These are phyloP conservation scores for Agrochola circellaris DNA, from an alignment of 2,888 invertebrate species.

Conservation along the genomic window DNA sequence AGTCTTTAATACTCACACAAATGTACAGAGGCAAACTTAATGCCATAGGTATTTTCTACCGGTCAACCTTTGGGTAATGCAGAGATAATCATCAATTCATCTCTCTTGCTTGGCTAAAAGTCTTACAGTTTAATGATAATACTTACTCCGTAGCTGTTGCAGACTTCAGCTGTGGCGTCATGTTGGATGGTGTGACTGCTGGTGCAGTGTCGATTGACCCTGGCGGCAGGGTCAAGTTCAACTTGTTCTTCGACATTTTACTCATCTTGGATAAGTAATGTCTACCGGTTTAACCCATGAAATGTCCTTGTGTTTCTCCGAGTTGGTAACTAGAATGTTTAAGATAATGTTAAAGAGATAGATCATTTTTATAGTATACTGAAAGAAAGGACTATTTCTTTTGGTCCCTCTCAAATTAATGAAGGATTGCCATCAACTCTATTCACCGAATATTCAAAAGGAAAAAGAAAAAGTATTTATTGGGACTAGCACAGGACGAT, in stretches of 20 bases:
- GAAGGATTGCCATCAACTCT: neutral
- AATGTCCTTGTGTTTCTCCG: conserved; percentile 59
- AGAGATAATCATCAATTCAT: neutral
- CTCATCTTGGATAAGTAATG: conserved; percentile 81
- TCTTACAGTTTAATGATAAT: neutral
- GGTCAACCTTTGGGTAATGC: neutral
- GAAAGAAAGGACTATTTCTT: neutral
- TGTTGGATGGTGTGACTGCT: conserved; percentile 90
- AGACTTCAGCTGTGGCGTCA: conserved; percentile 91
- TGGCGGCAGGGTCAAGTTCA: conserved; percentile 97
- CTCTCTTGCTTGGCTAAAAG: neutral
- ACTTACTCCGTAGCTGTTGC: conserved; percentile 90
- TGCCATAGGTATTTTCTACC: neutral
- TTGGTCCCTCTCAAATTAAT: neutral
- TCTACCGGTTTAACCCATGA: conserved; percentile 71
- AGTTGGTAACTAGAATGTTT: conserved; percentile 40
- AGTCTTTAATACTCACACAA: neutral
- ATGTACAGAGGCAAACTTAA: too few relatives aligned
- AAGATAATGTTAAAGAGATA: neutral
- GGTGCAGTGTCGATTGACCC: conserved; percentile 95
- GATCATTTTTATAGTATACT: neutral
- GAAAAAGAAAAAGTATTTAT: neutral
- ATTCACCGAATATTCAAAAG: neutral
- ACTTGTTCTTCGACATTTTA: conserved; percentile 97
- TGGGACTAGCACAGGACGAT: too few relatives aligned